Base-by-base conservation (phyloP, 2,797 vertebrate genomes). In the Aythya fuligula region DNA sequence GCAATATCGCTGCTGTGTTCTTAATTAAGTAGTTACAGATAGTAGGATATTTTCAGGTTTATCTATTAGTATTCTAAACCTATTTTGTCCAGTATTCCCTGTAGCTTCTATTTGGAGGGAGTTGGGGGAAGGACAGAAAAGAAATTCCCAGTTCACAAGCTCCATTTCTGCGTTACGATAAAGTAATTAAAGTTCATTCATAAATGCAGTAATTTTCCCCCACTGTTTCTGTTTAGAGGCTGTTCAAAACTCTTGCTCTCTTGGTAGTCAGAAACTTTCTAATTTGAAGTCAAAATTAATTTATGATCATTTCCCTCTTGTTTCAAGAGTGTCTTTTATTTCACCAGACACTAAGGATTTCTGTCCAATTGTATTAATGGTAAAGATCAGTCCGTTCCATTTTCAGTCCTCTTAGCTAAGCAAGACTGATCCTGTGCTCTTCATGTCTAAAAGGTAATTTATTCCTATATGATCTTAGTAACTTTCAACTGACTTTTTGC, bases 11-110 rank as follows among this genome's bases (percentile, higher is more conserved):
- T 92, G 85, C 71, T 94, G 45, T 2, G 62, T 90, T 85, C 93
- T 85, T 61, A 86, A 72, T 81, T 56, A 88, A 89, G 87, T 95
- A 66, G 16, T 93, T 97, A 47, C 15, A 53, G 30, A 27, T 78
- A 71, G 56, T 13, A 56, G n/a, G n/a, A 19, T 54, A 30, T 30
- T 54, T 54, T 30, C 53, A 54, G 25, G 28, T 54, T 54, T 54
- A 54, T 54, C 28, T 54, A 54, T 62, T 62, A 62, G 25, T 28
- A 39, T 38, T 62, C 53, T 54, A 17, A 28, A 54, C 16, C 7
- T 74, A 3, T 51, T 87, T 78, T 87, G 39, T 65, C 36, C 10
- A 81, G 6, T 51, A 15, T 78, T 58, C 8, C 18, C 27, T 86
- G 0, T 58, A 5, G 75, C 30, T 85, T 91, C 49, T 56, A 1